Evolutionary conservation across 2,113 vertebrate genomes (phyloP), one percentile per base, ranked within the genome.

Genomic region (Conger conger): DNA sequence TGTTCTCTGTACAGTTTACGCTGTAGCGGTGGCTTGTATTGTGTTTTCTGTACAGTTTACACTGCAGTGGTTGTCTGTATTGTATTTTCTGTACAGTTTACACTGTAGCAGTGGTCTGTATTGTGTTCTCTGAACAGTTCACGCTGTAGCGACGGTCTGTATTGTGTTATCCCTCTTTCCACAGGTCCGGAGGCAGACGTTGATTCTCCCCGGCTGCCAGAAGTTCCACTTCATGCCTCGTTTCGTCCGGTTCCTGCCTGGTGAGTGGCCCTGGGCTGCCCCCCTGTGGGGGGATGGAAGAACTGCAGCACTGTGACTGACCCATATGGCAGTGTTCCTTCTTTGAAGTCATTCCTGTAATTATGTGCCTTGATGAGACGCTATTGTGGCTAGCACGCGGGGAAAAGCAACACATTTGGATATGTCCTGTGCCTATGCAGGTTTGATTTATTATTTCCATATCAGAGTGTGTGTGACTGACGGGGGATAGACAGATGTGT

Each of bases 211-310:
- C 20, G 95, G 91, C 33, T 99, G 98, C 87, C 97, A 96, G 77
- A 95, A 95, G 84, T 99, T 99, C 88, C 98, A 99, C 92, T 99
- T 99, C 93, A 97, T 99, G 97, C 98, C 98, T 0, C 97, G 98
- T 37, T 99, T 99, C 87, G 98, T 99, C 87, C 89, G 98, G 82
- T 99, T 99, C 93, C 92, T 99, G 87, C 98, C 98, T 73, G 98
- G 98, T 99, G 94, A 93, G 90, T 77, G 63, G 2, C 76, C 20
- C 36, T 73, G 38, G 13, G 53, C 30, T 42, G 54, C 80, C 84
- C 84, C 57, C 84, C 18, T 82, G 63, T 86, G 80, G 80, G n/a
- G 30, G 37, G 2, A 30, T 45, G 30, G 13, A 7, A 0, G 3
- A 81, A 73, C 40, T 81, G 60, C 60, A 20, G 37, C 53, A 20